Evolutionary conservation across 2,888 invertebrate species (phyloP).

Genomic region (Drosophila kokeensis): DNA sequence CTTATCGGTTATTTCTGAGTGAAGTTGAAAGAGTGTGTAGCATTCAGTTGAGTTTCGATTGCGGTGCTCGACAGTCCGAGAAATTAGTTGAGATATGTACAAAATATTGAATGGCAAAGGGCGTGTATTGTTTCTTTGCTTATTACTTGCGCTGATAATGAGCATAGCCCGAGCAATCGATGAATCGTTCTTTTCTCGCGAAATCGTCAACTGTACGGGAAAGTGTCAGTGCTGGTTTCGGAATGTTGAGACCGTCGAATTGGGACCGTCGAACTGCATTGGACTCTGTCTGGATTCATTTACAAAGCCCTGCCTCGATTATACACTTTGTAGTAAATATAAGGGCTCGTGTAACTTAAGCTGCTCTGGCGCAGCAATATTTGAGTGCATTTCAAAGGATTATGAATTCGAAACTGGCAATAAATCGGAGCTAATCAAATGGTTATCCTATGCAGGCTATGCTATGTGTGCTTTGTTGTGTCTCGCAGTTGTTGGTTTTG

Average conservation of each 20-base stretch:
- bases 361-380: conserved; percentile 11
- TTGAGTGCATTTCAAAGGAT: conserved; percentile 24
- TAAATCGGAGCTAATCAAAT: background rate
- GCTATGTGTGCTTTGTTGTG: background rate
- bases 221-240: conserved; percentile 42
- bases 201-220: conserved; percentile 6
- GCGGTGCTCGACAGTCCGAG: conserved; percentile 15
- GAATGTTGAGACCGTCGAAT: conserved; percentile 6
- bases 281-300: conserved; percentile 21
- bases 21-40: conserved; percentile 2
- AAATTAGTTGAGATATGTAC: background rate
- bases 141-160: conserved; percentile 18
- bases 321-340: conserved; percentile 11
- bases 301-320: conserved; percentile 42
- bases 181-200: background rate
- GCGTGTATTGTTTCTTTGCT: background rate
- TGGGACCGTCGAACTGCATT: conserved; percentile 15
- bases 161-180: conserved; percentile 1
- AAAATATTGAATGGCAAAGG: background rate
- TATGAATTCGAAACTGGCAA: background rate
- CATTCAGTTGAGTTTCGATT: conserved; percentile 37
- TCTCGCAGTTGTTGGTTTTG: background rate
- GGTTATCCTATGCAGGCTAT: conserved; percentile 1
- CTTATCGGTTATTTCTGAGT: conserved; percentile 22
- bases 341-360: conserved; percentile 3